phyloP scores from a whole-genome alignment of 2,888 invertebrate genomes.

The Camponotus fellah region DNA sequence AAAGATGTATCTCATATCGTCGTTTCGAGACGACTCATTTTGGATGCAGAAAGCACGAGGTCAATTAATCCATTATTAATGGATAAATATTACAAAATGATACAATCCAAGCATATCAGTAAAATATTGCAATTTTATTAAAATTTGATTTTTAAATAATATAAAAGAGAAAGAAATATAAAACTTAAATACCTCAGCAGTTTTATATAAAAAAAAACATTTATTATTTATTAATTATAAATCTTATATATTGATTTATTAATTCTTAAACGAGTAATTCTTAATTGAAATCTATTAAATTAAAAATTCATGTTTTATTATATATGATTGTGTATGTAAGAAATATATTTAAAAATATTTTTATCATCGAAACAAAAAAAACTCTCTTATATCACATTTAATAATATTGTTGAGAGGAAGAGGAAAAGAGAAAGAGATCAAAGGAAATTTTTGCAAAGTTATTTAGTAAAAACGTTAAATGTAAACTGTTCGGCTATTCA shows the following conservation, averaged over 20 bases:
- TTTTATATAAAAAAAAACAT: not conserved
- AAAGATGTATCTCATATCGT: not conserved
- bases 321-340: not conserved
- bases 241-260: not conserved
- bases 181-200: not conserved
- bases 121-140: not conserved
- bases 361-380: not conserved
- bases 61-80: constrained; percentile 3
- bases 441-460: not conserved
- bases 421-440: not conserved
- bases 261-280: not conserved
- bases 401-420: not conserved
- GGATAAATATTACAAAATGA: not conserved
- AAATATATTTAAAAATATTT: not conserved
- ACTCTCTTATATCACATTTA: not conserved
- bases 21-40: not conserved
- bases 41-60: not conserved
- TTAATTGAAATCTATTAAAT: not conserved
- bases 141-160: not conserved
- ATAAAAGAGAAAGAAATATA: not conserved
- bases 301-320: not conserved
- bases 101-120: not conserved
- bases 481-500: not conserved
- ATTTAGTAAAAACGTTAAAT: not conserved
- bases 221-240: not conserved